A percentile compares a stretch with the other conserved stretches of the same genome.
Evolutionary conservation across 2,888 invertebrate species (phyloP).

Genomic region (Pollenia amentaria): DNA sequence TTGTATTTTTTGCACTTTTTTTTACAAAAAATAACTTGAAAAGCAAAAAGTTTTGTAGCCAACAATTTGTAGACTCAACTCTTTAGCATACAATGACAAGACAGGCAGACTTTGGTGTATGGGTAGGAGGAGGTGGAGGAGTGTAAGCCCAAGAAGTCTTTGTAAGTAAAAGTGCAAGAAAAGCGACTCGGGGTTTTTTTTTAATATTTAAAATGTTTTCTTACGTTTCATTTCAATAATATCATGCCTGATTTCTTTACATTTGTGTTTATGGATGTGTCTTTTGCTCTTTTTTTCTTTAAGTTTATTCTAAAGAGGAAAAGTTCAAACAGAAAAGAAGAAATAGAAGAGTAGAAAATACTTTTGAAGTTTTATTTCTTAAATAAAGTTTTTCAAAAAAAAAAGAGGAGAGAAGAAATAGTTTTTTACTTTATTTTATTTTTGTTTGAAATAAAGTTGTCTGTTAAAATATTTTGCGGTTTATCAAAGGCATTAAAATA

Average conservation of each 20-base stretch:
- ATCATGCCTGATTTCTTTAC: slow-evolving; percentile 63
- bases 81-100: slow-evolving; percentile 51
- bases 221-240: slow-evolving; percentile 66
- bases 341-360: slow-evolving; percentile 38
- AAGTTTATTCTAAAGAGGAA: slow-evolving; percentile 28
- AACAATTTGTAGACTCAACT: slow-evolving; percentile 56
- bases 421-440: not conserved
- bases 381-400: slow-evolving; percentile 46
- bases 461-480: slow-evolving; percentile 59
- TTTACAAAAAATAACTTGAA: slow-evolving; percentile 14
- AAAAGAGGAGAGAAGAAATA: slow-evolving; percentile 1
- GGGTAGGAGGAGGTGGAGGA: not conserved
- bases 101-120: not conserved
- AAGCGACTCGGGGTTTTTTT: not conserved
- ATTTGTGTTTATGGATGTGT: slow-evolving; percentile 28
- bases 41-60: slow-evolving; percentile 40
- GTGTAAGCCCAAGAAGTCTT: not conserved
- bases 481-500: slow-evolving; percentile 57
- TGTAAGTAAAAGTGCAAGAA: slow-evolving; percentile 48
- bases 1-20: slow-evolving; percentile 39
- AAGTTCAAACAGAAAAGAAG: slow-evolving; percentile 29
- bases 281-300: slow-evolving; percentile 12
- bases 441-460: slow-evolving; percentile 25
- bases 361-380: slow-evolving; percentile 66
- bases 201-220: slow-evolving; percentile 44